Percentiles rank a stretch among this genome's conserved stretches.
Conservation (phyloP, 2,797 vertebrate species). For the Apogon hyalosoma region DNA sequence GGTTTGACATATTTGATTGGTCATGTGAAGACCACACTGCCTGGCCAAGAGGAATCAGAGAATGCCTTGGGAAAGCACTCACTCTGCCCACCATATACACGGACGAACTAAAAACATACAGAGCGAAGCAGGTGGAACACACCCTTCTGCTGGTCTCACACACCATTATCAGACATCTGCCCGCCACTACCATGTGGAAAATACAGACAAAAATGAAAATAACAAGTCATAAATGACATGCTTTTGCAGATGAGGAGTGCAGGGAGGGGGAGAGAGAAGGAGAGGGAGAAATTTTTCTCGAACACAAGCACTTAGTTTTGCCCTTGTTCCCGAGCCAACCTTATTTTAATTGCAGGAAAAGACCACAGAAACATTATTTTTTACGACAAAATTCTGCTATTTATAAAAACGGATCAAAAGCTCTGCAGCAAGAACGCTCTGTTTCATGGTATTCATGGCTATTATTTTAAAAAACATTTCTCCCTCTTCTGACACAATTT, state of each 20-base stretch:
- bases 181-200: conserved; percentile 57
- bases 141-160: conserved; percentile 47
- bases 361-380: conserved; percentile 81
- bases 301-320: conserved; percentile 66
- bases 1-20: conserved; percentile 84
- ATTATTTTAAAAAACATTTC: conserved; percentile 72
- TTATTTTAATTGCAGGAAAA: conserved; percentile 82
- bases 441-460: conserved; percentile 69
- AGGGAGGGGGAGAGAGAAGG: conserved; percentile 13
- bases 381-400: conserved; percentile 81
- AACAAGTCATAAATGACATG: conserved; percentile 81
- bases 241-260: conserved; percentile 60
- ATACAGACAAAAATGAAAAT: conserved; percentile 65
- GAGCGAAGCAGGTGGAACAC: conserved; percentile 75
- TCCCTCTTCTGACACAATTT: conserved; percentile 73
- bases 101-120: conserved; percentile 54
- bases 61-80: conserved; percentile 61
- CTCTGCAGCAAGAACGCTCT: conserved; percentile 63
- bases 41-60: conserved; percentile 65
- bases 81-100: conserved; percentile 47
- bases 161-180: conserved; percentile 69
- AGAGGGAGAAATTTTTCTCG: conserved; percentile 54
- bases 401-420: conserved; percentile 81
- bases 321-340: conserved; percentile 80
- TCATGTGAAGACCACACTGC: conserved; percentile 84